Percentiles rank a stretch among this genome's conserved stretches.
Conservation (phyloP, 2,888 invertebrate genomes). For the Spodoptera littoralis region DNA sequence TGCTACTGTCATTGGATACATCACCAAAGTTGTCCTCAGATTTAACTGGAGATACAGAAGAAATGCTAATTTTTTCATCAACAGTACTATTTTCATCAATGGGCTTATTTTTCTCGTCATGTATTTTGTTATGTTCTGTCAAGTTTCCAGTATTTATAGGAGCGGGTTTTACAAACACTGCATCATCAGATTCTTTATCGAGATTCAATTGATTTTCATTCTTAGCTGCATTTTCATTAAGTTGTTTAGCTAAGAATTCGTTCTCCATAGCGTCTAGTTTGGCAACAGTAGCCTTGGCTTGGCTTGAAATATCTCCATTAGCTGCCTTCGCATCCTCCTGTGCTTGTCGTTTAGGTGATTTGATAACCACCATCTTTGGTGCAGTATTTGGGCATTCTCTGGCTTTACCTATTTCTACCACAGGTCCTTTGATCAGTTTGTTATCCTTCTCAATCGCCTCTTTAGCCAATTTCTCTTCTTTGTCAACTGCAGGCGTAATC, state of each 20-base stretch:
- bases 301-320: conserved; percentile 66
- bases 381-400: conserved; percentile 74
- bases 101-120: conserved; percentile 3
- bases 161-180: conserved; percentile 7
- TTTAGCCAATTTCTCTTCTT: conserved; percentile 45
- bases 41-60: conserved; percentile 72
- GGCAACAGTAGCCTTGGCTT: conserved; percentile 73
- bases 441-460: conserved; percentile 41
- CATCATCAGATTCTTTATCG: conserved; percentile 65
- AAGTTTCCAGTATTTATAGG: conserved; percentile 13
- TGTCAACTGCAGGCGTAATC: conserved; percentile 25
- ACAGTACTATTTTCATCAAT: conserved; percentile 10
- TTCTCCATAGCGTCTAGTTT: conserved; percentile 82
- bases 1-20: conserved; percentile 75
- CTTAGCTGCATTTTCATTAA: conserved; percentile 70
- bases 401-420: conserved; percentile 81
- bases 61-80: conserved; percentile 60
- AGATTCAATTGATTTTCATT: conserved; percentile 79
- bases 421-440: conserved; percentile 39
- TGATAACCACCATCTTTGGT: conserved; percentile 81
- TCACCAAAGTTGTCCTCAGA: conserved; percentile 82
- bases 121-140: conserved; percentile 9
- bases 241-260: conserved; percentile 74
- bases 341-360: conserved; percentile 71
- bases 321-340: conserved; percentile 54